phyloP scores from a whole-genome alignment of 2,888 invertebrate genomes.

The Xestia c-nigrum region DNA sequence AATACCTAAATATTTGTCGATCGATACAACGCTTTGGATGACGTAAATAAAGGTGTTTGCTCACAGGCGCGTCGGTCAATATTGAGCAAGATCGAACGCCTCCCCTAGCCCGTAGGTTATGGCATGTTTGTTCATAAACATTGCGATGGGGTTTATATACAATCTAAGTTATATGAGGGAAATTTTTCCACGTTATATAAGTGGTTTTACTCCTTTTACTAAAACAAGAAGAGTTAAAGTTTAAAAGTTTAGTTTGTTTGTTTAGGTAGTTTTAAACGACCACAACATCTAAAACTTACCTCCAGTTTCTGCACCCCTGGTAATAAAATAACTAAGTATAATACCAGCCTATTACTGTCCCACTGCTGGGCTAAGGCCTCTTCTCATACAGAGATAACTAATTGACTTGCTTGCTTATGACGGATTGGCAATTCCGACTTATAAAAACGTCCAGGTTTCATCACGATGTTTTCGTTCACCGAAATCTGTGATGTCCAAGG shows the following conservation, averaged over 20 bases:
- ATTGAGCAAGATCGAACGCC: conserved; percentile 29
- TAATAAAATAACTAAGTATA: background rate
- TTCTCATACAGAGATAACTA: background rate
- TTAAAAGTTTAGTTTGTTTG: conserved; percentile 12
- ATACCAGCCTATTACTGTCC: background rate
- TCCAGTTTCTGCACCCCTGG: conserved; percentile 17
- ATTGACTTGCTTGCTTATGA: background rate
- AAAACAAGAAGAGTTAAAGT: background rate
- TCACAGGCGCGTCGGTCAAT: conserved; percentile 55
- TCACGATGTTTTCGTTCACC: background rate
- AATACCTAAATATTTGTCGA: conserved; percentile 31
- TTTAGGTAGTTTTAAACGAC: background rate
- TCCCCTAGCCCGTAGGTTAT: conserved; percentile 25
- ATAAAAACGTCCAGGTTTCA: background rate
- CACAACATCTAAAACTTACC: background rate
- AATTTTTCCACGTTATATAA: conserved; percentile 25
- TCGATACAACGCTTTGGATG: conserved; percentile 49
- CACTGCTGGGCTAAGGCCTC: background rate
- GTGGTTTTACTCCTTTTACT: background rate
- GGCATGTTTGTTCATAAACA: conserved; percentile 49
- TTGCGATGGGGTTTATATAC: conserved; percentile 10
- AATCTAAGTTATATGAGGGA: background rate
- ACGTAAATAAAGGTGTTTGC: conserved; percentile 57
- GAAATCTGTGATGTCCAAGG: background rate
- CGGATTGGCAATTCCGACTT: background rate